Conservation (phyloP, 30 jellyfish, hydroid and myxozoan genomes). For the Turritopsis rubra region DNA sequence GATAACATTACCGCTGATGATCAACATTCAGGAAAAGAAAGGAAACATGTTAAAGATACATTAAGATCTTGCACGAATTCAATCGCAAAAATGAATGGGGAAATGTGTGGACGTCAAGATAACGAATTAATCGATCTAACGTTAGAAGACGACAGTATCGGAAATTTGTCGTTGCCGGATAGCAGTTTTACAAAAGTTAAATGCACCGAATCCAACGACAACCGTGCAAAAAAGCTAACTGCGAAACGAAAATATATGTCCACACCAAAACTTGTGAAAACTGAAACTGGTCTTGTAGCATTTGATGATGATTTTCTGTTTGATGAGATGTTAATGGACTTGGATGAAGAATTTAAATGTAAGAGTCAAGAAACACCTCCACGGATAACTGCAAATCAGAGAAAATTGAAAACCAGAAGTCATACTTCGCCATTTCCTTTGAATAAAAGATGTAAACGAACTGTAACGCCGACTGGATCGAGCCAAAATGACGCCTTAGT, state of each 20-base stretch:
- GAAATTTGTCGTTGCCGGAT: background rate
- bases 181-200: background rate
- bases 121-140: slow-evolving; percentile 1
- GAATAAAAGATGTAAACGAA: background rate
- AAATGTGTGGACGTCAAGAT: background rate
- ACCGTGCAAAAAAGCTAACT: background rate
- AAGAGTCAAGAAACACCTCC: slow-evolving; percentile 29
- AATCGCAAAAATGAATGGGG: background rate
- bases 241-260: slow-evolving; percentile 9
- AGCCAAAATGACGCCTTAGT: background rate
- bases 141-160: background rate
- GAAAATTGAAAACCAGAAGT: slow-evolving; percentile 25
- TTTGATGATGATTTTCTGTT: slow-evolving; percentile 20
- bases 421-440: slow-evolving; percentile 34
- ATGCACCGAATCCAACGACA: background rate
- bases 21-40: background rate
- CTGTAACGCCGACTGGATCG: background rate
- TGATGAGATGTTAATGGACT: slow-evolving; percentile 11
- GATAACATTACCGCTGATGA: background rate
- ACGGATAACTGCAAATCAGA: slow-evolving; percentile 12
- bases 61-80: background rate
- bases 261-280: background rate
- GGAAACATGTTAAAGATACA: background rate
- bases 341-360: slow-evolving; percentile 32
- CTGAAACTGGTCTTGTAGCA: background rate